A percentile compares a stretch with the other conserved stretches of the same genome.
Evolutionary conservation across 64 coral and sea anemone genomes (phyloP).

Genomic region (Montipora cactus): DNA sequence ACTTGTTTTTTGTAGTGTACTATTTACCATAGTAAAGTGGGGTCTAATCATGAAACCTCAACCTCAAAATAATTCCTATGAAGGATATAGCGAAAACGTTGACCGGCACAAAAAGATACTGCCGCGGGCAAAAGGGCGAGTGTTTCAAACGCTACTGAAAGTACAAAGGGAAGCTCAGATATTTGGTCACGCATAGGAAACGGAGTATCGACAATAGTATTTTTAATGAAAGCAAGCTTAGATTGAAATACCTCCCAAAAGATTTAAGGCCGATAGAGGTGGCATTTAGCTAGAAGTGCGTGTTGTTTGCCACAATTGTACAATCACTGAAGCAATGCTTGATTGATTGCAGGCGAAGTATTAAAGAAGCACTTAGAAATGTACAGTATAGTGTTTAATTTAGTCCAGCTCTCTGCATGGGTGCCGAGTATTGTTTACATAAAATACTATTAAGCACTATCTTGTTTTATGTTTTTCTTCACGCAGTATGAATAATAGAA

Average conservation of each 20-base stretch:
- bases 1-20: background rate
- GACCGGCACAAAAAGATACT: background rate
- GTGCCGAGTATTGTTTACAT: conserved; percentile 23
- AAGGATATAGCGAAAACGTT: background rate
- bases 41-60: background rate
- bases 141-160: background rate
- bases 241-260: background rate
- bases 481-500: too few relatives aligned
- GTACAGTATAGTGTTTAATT: conserved; percentile 4
- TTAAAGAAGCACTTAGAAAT: background rate
- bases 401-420: conserved; percentile 9
- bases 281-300: background rate
- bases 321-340: background rate
- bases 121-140: background rate
- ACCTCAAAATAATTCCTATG: background rate
- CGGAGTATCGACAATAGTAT: background rate
- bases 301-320: background rate
- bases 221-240: background rate
- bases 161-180: background rate
- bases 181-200: background rate
- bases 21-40: conserved; percentile 12
- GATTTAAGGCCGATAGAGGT: background rate
- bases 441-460: conserved; percentile 9
- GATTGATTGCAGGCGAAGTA: background rate
- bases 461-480: background rate